Evolutionary conservation across 1,140 invertebrate genomes (phyloP), one percentile per base, ranked within the genome.

Genomic region (Euwallacea similis): DNA sequence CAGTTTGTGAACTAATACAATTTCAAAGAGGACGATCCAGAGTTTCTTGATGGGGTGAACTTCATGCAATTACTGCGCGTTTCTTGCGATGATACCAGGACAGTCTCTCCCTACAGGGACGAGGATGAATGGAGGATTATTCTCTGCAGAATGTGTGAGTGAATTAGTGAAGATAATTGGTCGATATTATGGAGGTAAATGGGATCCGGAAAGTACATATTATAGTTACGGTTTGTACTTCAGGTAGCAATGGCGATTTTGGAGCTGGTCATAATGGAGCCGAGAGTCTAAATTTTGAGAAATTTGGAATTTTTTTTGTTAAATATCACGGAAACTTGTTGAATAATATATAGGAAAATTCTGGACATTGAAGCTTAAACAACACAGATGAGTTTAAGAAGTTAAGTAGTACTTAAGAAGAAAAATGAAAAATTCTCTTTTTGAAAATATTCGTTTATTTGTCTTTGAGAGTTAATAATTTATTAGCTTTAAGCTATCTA

Each of bases 1-100:
- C 53, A 93, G 91, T 82, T 93, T 70, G 88, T 88, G 44, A 91
- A 90, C 75, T 94, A 93, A 77, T 90, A 87, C 75, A 84, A 86
- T 56, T 93, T 93, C 77, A 90, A 89, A 76, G 88, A 90, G 77
- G 86, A 90, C 7, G 89, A 93, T 79, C 87, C 88, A 21, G 83
- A 87, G 46, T 85, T 89, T 59, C 88, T 89, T 71, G 84, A 88
- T 56, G 85, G 88, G 68, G 85, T 93, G 0, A 87, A 88, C 69
- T 88, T 90, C 0, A 61, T 87, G 46, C 84, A 89, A 62, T 81
- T 93, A 72, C 83, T 83, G 33, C 83, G 84, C 61, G 85, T 93
- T n/a, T 90, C 90, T 0, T 89, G 91, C 7, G 85, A 88, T 21
- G 84, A 91, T 69, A 84, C 93, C 2, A 82, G 93, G 50, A 85